These are phyloP conservation scores for Drosophila pachea DNA, from an alignment of 1,140 invertebrate genomes.

Conservation along the genomic window DNA sequence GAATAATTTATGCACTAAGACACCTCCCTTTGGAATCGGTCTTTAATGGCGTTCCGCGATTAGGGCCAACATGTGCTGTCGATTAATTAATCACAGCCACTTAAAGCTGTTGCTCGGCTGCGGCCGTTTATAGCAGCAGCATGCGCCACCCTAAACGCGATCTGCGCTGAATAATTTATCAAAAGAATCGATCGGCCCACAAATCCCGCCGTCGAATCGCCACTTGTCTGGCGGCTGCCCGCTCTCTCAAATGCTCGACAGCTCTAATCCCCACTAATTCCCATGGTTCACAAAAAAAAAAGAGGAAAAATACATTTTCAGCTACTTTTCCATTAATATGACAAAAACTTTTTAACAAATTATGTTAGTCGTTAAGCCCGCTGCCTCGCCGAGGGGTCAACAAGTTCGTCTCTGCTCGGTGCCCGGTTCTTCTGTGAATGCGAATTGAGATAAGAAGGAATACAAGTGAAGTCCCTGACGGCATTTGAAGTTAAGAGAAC, in stretches of 20 bases:
- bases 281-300: slow-evolving; percentile 53
- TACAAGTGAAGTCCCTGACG: not conserved
- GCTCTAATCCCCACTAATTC: slow-evolving; percentile 70
- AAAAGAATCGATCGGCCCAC: slow-evolving; percentile 63
- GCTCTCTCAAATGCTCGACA: slow-evolving; percentile 21
- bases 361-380: slow-evolving; percentile 57
- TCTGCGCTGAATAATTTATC: slow-evolving; percentile 70
- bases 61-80: slow-evolving; percentile 12
- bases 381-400: slow-evolving; percentile 32
- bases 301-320: slow-evolving; percentile 44
- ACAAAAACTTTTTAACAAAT: slow-evolving; percentile 73
- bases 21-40: not conserved
- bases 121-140: slow-evolving; percentile 42
- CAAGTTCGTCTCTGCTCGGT: slow-evolving; percentile 21
- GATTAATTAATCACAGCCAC: slow-evolving; percentile 63
- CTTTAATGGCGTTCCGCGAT: slow-evolving; percentile 20
- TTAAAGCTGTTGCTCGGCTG: slow-evolving; percentile 51
- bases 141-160: not conserved
- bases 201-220: slow-evolving; percentile 56
- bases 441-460: not conserved
- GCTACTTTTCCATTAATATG: slow-evolving; percentile 74
- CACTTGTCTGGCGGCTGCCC: slow-evolving; percentile 20
- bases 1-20: not conserved
- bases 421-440: not conserved
- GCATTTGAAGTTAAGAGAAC: not conserved